These are phyloP conservation scores for Apteryx mantelli DNA, from an alignment of 2,113 vertebrate species.

Conservation along the genomic window DNA sequence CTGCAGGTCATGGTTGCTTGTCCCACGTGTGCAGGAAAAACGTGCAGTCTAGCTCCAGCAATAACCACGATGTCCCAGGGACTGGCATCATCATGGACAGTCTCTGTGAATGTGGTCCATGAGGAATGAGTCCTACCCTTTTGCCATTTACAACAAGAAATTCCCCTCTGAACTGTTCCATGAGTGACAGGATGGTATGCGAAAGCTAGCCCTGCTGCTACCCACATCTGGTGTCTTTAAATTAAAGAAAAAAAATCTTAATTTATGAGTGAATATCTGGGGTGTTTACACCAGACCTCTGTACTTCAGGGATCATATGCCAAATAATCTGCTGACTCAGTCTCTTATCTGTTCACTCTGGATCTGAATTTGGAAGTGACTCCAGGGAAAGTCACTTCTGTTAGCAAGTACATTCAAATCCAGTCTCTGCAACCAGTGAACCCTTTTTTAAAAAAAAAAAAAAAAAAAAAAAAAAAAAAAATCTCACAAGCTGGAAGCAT, in stretches of 20 bases:
- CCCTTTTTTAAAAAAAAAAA: too few species aligned
- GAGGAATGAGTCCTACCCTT: not conserved
- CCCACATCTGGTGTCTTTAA: not conserved
- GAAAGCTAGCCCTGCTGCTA: not conserved
- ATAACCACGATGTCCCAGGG: not conserved
- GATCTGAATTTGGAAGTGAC: not conserved
- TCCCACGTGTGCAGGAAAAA: not conserved
- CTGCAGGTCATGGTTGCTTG: constrained; percentile 20
- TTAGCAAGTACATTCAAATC: not conserved
- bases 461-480: not conserved
- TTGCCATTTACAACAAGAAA: constrained; percentile 32
- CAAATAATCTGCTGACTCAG: not conserved
- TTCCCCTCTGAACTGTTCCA: not conserved
- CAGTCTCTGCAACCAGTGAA: not conserved
- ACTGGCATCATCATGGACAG: not conserved
- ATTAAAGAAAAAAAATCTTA: not conserved
- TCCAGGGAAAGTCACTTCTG: not conserved
- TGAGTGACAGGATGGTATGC: not conserved
- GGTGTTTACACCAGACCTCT: not conserved
- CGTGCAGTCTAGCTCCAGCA: not conserved
- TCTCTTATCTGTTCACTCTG: not conserved
- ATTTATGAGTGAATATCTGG: not conserved
- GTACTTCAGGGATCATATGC: not conserved
- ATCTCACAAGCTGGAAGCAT: not conserved
- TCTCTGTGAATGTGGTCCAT: not conserved